These are phyloP conservation scores for Ammodramus savannarum DNA, from an alignment of 2,113 vertebrate genomes.

Conservation along the genomic window DNA sequence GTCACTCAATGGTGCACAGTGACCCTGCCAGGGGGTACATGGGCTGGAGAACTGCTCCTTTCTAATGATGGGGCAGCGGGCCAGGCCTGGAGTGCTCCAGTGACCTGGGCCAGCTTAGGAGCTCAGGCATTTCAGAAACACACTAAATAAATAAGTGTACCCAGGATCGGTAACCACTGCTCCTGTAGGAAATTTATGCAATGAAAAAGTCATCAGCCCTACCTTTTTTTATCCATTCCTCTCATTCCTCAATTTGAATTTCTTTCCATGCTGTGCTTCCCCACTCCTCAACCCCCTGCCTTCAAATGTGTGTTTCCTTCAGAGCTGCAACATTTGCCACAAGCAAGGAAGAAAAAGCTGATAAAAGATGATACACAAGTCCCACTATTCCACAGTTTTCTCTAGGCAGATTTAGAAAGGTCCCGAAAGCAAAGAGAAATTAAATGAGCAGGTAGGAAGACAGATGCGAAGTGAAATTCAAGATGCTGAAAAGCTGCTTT, in stretches of 20 bases:
- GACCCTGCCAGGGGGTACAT: background rate
- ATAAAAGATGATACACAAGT: background rate
- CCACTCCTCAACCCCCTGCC: background rate
- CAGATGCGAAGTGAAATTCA: slow-evolving; percentile 86
- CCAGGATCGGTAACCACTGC: background rate
- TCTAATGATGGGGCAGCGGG: accelerated
- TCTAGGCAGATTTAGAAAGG: slow-evolving; percentile 5
- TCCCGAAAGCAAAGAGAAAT: slow-evolving; percentile 19
- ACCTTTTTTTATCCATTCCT: slow-evolving; percentile 10
- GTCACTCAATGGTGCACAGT: background rate
- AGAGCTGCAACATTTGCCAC: background rate
- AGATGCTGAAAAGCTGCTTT: slow-evolving; percentile 80
- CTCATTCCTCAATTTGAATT: slow-evolving; percentile 6
- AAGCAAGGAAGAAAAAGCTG: background rate
- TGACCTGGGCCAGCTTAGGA: background rate
- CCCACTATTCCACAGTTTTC: background rate
- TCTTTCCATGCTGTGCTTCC: background rate
- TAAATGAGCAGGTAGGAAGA: slow-evolving; percentile 45
- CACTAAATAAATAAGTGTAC: background rate
- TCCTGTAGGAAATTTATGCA: slow-evolving; percentile 48
- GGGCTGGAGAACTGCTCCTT: background rate
- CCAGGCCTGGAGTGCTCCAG: background rate
- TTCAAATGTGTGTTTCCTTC: background rate
- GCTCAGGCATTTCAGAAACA: slow-evolving; percentile 13
- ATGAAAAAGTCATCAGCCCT: slow-evolving; percentile 16